A percentile compares a stretch with the other conserved stretches of the same genome.
phyloP scores from a whole-genome alignment of 2,888 invertebrate species.

The Hemaris fuciformis region DNA sequence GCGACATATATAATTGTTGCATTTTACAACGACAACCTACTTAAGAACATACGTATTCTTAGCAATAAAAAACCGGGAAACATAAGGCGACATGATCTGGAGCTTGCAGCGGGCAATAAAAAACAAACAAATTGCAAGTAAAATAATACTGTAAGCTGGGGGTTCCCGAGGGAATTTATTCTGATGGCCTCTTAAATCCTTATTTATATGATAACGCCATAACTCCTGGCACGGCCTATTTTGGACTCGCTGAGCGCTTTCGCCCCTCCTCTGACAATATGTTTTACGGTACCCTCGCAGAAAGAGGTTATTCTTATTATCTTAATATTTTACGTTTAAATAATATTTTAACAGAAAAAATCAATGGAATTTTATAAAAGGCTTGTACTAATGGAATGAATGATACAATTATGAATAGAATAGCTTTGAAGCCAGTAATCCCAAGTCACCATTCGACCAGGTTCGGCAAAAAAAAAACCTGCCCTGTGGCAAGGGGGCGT shows the following conservation, averaged over 20 bases:
- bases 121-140: conserved; percentile 73
- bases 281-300: conserved; percentile 15
- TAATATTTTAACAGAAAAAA: too few relatives aligned
- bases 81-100: conserved; percentile 39
- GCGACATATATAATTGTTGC: too few relatives aligned
- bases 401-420: too few relatives aligned
- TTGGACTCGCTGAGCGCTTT: conserved; percentile 28
- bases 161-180: conserved; percentile 54
- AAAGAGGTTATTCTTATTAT: conserved; percentile 9
- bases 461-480: too few relatives aligned
- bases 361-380: too few relatives aligned
- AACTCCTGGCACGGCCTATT: conserved; percentile 51
- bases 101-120: conserved; percentile 38
- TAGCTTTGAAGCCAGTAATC: too few relatives aligned
- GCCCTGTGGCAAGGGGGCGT: too few relatives aligned
- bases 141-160: conserved; percentile 50
- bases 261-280: conserved; percentile 13
- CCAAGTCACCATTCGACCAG: too few relatives aligned
- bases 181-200: conserved; percentile 69
- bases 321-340: not conserved
- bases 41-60: not conserved
- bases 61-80: not conserved
- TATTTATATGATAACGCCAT: conserved; percentile 75
- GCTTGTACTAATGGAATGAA: too few relatives aligned
- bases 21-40: not conserved